These are phyloP conservation scores for Proctacanthus coquilletti DNA, from an alignment of 1,140 invertebrate species.

Conservation along the genomic window DNA sequence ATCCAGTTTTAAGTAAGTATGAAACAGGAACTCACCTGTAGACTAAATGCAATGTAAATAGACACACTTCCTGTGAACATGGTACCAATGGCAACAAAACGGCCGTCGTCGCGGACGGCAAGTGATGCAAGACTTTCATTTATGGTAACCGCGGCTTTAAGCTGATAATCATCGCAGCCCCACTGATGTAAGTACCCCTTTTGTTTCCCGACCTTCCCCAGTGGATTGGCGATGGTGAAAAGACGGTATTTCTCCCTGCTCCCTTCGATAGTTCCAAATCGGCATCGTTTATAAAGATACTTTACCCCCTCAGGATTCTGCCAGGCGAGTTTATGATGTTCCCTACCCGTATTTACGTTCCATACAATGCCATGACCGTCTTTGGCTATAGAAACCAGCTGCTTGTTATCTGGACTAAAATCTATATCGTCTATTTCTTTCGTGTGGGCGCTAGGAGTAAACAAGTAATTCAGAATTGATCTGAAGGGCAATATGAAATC, in stretches of 20 bases:
- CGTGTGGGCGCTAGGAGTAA: conserved; percentile 38
- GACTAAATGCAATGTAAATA: conserved; percentile 81
- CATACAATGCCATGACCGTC: conserved; percentile 72
- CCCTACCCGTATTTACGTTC: conserved; percentile 43
- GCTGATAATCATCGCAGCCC: conserved; percentile 39
- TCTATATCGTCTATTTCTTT: conserved; percentile 87
- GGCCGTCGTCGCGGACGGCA: conserved; percentile 77
- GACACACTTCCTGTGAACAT: conserved; percentile 83
- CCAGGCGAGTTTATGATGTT: conserved; percentile 46
- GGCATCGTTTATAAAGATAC: conserved; percentile 71
- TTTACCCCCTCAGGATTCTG: conserved; percentile 50
- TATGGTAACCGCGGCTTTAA: conserved; percentile 38
- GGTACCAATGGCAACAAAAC: conserved; percentile 80
- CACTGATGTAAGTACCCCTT: conserved; percentile 57
- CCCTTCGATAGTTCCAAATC: conserved; percentile 54
- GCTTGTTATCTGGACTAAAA: conserved; percentile 60
- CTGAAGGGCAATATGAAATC: neutral
- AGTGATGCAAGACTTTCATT: conserved; percentile 69
- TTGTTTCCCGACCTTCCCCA: conserved; percentile 47
- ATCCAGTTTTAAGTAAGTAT: neutral
- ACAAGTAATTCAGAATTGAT: neutral
- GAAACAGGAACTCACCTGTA: conserved; percentile 56
- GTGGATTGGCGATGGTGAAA: conserved; percentile 70
- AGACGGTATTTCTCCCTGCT: conserved; percentile 46
- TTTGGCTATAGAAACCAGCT: conserved; percentile 71